These are phyloP conservation scores for Caenorhabditis sp. DNA, from an alignment of 2,888 invertebrate genomes.

Conservation along the genomic window DNA sequence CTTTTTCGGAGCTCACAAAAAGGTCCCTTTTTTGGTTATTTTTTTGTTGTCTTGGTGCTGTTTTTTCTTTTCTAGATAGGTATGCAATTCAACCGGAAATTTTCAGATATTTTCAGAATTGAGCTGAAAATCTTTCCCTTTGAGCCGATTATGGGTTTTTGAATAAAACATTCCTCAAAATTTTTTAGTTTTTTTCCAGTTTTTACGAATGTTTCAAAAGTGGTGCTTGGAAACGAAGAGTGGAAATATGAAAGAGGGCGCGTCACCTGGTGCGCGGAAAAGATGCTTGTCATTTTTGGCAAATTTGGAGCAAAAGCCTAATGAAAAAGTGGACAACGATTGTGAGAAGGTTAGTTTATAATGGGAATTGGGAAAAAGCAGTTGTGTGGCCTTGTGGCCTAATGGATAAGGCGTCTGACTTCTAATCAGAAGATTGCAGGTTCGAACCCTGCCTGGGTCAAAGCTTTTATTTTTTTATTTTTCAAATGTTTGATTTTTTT, in stretches of 20 bases:
- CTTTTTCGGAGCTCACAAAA: background rate
- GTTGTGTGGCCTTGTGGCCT: conserved; percentile 56
- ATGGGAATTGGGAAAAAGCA: background rate
- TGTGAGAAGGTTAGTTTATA: background rate
- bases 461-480: conserved; percentile 3
- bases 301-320: background rate
- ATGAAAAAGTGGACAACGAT: background rate
- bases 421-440: conserved; percentile 67
- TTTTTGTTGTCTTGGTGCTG: background rate
- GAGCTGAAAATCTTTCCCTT: too few species aligned
- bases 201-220: conserved; percentile 37
- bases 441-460: conserved; percentile 20
- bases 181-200: background rate
- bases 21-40: background rate
- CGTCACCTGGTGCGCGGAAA: background rate
- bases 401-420: conserved; percentile 70
- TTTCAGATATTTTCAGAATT: background rate
- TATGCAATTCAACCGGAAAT: background rate
- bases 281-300: background rate
- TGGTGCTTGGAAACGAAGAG: conserved; percentile 43
- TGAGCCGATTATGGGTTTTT: too few species aligned
- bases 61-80: too few species aligned
- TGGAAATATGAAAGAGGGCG: conserved; percentile 23
- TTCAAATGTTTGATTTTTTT: background rate
- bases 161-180: background rate